Conservation (phyloP, 2,113 vertebrate genomes). For the Forbesichthys agassizii region DNA sequence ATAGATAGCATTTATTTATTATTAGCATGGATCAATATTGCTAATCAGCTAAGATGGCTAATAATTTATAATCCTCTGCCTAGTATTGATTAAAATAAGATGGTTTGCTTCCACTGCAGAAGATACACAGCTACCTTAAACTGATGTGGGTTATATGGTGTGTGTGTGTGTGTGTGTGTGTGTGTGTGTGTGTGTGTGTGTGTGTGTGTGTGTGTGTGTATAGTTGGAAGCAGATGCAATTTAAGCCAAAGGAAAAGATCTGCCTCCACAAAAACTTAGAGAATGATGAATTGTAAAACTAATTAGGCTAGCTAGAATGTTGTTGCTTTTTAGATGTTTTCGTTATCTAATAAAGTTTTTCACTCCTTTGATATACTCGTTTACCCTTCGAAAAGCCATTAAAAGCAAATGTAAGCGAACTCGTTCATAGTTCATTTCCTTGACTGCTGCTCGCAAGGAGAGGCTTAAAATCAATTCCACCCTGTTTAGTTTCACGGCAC, state of each 20-base stretch:
- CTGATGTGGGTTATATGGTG: too few relatives aligned
- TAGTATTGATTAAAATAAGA: too few relatives aligned
- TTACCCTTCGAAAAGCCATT: slow-evolving; percentile 36
- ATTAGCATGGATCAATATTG: too few relatives aligned
- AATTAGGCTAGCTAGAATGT: slow-evolving; percentile 26
- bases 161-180: slow-evolving; percentile 25
- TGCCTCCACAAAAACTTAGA: slow-evolving; percentile 6
- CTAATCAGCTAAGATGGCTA: too few relatives aligned
- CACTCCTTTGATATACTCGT: slow-evolving; percentile 26
- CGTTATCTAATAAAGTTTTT: slow-evolving; percentile 22
- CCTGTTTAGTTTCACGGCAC: slow-evolving; percentile 39
- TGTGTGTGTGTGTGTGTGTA: slow-evolving; percentile 22
- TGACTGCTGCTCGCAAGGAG: slow-evolving; percentile 25
- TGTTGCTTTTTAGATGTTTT: not conserved
- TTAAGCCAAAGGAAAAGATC: slow-evolving; percentile 29
- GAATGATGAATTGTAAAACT: slow-evolving; percentile 29
- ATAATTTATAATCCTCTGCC: too few relatives aligned
- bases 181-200: slow-evolving; percentile 28
- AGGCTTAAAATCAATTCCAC: slow-evolving; percentile 43
- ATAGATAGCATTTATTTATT: too few relatives aligned
- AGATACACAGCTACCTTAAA: too few relatives aligned
- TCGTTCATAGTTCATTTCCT: slow-evolving; percentile 29
- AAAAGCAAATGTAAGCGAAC: slow-evolving; percentile 19
- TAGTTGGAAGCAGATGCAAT: not conserved
- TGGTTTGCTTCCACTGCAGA: too few relatives aligned